phyloP scores from a whole-genome alignment of 1,140 invertebrate genomes.

The Samia ricini region DNA sequence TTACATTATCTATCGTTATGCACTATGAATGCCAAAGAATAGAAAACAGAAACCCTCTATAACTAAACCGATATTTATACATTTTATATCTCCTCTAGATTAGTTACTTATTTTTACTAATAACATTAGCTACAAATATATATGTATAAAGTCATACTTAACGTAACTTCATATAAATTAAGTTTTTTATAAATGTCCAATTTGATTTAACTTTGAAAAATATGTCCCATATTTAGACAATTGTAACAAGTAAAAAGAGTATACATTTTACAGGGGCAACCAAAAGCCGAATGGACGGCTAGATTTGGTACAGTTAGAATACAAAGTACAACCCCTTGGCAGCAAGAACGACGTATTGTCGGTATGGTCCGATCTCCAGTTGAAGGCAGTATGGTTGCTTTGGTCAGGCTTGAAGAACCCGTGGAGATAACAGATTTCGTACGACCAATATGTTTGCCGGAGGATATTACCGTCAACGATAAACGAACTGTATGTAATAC shows the following conservation, averaged over 20 bases:
- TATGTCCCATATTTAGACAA: no score
- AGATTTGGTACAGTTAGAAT: constrained; percentile 87
- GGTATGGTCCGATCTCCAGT: constrained; percentile 94
- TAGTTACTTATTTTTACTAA: no score
- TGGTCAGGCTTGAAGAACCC: constrained; percentile 88
- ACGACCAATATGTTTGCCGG: constrained; percentile 87
- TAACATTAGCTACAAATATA: no score
- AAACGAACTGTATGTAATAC: constrained; percentile 84
- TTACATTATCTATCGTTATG: neutral
- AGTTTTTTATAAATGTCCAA: no score
- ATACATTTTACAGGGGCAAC: constrained; percentile 80
- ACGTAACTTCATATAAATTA: no score
- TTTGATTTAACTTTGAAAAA: no score
- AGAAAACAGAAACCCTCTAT: neutral
- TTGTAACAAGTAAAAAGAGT: no score
- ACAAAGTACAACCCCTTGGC: constrained; percentile 89
- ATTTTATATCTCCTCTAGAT: no score
- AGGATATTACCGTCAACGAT: constrained; percentile 51
- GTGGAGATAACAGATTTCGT: constrained; percentile 89
- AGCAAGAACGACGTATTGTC: constrained; percentile 89
- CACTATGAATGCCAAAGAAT: no score
- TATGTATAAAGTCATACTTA: no score
- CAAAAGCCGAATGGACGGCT: constrained; percentile 90
- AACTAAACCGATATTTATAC: no score
- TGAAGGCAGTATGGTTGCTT: constrained; percentile 89